Conservation (phyloP, 2,888 invertebrate species). For the Xylota sylvarum region DNA sequence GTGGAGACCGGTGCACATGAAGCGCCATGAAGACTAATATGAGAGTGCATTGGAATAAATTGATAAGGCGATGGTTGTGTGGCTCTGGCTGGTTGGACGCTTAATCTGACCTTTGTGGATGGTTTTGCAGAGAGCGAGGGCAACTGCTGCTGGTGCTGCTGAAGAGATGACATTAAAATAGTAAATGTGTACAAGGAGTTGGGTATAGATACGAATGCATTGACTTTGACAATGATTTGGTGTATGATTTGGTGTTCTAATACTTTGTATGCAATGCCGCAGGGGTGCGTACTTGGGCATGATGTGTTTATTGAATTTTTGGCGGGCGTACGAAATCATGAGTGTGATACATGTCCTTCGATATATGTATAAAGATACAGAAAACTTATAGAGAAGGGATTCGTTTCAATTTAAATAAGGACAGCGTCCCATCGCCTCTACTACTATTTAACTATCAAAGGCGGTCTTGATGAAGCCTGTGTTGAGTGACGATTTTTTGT, state of each 20-base stretch:
- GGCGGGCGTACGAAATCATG: too few species aligned
- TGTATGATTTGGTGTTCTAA: too few species aligned
- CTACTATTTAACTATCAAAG: too few species aligned
- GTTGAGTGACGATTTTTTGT: too few species aligned
- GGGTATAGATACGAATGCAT: too few species aligned
- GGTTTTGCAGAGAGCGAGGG: background rate
- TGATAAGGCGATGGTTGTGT: constrained; percentile 19
- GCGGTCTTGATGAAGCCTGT: too few species aligned
- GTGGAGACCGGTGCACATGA: background rate
- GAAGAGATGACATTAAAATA: constrained; percentile 11
- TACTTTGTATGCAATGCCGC: background rate
- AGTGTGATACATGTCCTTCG: too few species aligned
- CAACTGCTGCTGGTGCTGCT: background rate
- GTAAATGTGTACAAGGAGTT: background rate
- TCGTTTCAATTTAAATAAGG: too few species aligned
- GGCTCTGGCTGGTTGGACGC: constrained; percentile 7
- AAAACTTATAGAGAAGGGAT: too few species aligned
- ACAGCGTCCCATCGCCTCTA: too few species aligned
- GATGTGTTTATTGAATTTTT: background rate
- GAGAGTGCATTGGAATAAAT: constrained; percentile 30
- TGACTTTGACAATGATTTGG: background rate
- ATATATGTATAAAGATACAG: too few species aligned
- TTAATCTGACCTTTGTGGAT: constrained; percentile 26
- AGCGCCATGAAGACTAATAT: constrained; percentile 54
- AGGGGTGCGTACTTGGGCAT: constrained; percentile 3